These are phyloP conservation scores for Amaurobius ferox DNA, from an alignment of 2,888 invertebrate genomes.

Conservation along the genomic window DNA sequence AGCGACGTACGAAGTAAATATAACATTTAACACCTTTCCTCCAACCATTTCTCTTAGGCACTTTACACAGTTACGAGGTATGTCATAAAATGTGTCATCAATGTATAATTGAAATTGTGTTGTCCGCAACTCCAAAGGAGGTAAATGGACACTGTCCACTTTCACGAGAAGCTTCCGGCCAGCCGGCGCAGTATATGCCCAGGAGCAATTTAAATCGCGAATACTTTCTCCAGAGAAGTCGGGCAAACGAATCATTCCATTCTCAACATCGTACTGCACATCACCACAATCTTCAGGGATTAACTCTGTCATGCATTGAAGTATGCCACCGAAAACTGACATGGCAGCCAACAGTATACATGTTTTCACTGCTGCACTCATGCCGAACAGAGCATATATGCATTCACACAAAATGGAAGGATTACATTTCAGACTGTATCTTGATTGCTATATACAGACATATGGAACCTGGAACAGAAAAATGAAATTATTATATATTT, in stretches of 20 bases:
- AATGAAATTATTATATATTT: background rate
- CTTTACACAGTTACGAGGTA: constrained; percentile 70
- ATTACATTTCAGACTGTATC: background rate
- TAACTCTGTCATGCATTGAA: background rate
- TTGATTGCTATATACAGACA: background rate
- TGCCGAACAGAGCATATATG: constrained; percentile 15
- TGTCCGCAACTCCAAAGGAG: constrained; percentile 36
- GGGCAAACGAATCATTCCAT: constrained; percentile 59
- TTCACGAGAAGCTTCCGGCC: constrained; percentile 64
- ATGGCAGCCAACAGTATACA: constrained; percentile 27
- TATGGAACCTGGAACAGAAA: background rate
- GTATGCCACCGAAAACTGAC: constrained; percentile 6
- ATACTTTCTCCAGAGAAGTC: constrained; percentile 41
- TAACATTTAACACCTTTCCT: constrained; percentile 52
- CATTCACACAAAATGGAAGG: constrained; percentile 17
- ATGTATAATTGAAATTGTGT: constrained; percentile 53
- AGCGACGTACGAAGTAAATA: constrained; percentile 40
- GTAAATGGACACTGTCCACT: constrained; percentile 68
- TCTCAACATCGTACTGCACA: constrained; percentile 52
- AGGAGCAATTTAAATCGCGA: constrained; percentile 53
- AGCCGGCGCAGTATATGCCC: constrained; percentile 67
- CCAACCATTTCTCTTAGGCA: constrained; percentile 66
- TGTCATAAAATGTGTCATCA: constrained; percentile 61
- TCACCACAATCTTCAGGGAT: constrained; percentile 57
- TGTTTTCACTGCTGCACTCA: constrained; percentile 36